Base-by-base conservation (phyloP, 2,888 invertebrate species). In the Nezara viridula region DNA sequence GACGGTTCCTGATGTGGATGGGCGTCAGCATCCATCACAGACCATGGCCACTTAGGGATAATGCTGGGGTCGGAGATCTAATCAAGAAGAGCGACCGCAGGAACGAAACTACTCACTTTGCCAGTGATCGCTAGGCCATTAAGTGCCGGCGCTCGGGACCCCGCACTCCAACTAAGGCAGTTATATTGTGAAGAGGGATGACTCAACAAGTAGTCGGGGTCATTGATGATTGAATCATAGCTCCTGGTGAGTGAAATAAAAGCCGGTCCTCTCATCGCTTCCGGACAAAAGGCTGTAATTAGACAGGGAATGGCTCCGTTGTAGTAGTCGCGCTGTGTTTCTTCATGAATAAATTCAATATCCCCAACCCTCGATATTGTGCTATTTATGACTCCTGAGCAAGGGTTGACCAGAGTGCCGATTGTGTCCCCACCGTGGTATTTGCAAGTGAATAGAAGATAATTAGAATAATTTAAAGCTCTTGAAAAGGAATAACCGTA, bases 91-190 rank as follows among this genome's bases (percentile, higher is more conserved):
- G 81, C 81, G 81, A 81, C 81, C 81, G 44, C 81, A 81, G 44
- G 81, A 81, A 81, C 81, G 44, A 81, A 81, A 81, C 81, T 81
- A 81, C 44, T 47, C 81, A 81, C 81, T 81, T 81, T 81, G 81
- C 81, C 81, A 81, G 44, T 81, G 81, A 81, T 81, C 81, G 81
- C 81, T 47, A 47, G n/a, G n/a, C 81, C 81, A 81, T 81, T 81
- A 81, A n/a, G 1, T 44, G 44, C 44, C 81, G 14, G 66, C 81
- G 40, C 14, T 77, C 77, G 16, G 60, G 27, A 4, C 3, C 81
- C 81, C 40, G 24, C n/a, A 81, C 44, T 81, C 44, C 14, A 47
- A 47, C 81, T 81, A 81, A 81, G 44, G 81, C n/a, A 81, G 81
- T 81, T 81, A 81, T 81, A 81, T 81, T 16, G 81, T 40, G 81